Evolutionary conservation across 1,140 invertebrate species (phyloP).

Genomic region (Acyrthosiphon pisum): DNA sequence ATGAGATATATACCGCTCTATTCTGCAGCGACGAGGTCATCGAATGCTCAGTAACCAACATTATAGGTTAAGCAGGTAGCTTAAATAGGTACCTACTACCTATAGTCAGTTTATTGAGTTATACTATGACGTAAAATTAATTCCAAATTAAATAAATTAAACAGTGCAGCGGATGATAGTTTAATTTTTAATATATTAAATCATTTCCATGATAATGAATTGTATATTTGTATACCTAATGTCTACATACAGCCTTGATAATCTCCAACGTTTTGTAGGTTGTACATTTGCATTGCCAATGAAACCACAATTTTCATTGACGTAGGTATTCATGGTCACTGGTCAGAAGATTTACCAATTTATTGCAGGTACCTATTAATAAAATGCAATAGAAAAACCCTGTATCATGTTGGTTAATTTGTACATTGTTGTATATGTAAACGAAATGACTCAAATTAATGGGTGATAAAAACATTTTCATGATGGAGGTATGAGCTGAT

Average conservation of each 20-base stretch:
- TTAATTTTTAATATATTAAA: not conserved
- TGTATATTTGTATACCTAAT: not conserved
- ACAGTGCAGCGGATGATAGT: not conserved
- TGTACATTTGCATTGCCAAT: not conserved
- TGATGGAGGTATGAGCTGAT: not conserved
- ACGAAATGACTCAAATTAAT: not conserved
- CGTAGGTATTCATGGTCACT: not conserved
- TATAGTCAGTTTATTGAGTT: not conserved
- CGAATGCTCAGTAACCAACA: not conserved
- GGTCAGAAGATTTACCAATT: not conserved
- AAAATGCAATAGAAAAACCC: not conserved
- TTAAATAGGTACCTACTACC: not conserved
- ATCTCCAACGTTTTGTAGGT: not conserved
- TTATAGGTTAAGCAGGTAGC: not conserved
- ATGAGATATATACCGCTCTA: not conserved
- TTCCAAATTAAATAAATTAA: not conserved
- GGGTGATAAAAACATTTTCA: not conserved
- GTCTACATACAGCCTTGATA: not conserved
- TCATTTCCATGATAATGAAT: not conserved
- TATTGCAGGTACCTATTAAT: not conserved
- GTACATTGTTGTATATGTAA: not conserved
- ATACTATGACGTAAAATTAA: not conserved
- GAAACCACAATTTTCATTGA: constrained; percentile 20
- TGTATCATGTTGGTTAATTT: not conserved
- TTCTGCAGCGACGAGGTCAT: not conserved